Evolutionary conservation across 2,113 vertebrate genomes (phyloP).

Genomic region (Brachypteracias leptosomus): DNA sequence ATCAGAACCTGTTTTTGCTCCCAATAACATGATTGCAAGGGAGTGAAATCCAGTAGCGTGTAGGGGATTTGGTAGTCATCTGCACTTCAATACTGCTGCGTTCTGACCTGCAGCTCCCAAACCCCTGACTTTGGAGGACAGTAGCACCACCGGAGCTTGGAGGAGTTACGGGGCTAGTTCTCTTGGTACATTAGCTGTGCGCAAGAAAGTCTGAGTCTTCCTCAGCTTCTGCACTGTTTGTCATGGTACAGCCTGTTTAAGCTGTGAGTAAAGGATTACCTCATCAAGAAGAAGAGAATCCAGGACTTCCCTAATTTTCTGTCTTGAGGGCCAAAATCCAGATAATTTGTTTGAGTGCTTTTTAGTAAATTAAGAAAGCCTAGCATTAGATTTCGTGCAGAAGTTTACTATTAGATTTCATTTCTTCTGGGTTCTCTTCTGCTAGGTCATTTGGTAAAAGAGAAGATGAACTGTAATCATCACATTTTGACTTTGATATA

Average conservation of each 20-base stretch:
- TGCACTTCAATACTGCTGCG: rapidly evolving
- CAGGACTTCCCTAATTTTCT: not conserved
- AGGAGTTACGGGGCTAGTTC: not conserved
- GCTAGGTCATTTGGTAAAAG: not conserved
- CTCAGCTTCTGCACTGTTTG: not conserved
- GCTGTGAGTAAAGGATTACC: not conserved
- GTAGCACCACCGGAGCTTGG: not conserved
- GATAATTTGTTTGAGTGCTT: slow-evolving; percentile 15
- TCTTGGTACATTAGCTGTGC: not conserved
- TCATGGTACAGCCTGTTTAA: not conserved
- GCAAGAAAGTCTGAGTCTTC: not conserved
- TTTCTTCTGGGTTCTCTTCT: not conserved
- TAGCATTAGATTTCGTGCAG: not conserved
- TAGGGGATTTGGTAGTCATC: not conserved
- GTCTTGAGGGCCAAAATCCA: not conserved
- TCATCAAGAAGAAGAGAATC: not conserved
- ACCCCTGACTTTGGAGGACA: not conserved
- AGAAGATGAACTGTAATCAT: not conserved
- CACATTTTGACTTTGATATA: not conserved
- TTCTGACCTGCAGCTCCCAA: not conserved
- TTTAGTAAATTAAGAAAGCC: slow-evolving; percentile 2
- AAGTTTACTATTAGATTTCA: not conserved
- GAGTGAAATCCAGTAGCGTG: not conserved
- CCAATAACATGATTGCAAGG: not conserved
- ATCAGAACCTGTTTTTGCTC: not conserved